phyloP scores from a whole-genome alignment of 1,140 invertebrate genomes.

The Conus ventricosus region DNA sequence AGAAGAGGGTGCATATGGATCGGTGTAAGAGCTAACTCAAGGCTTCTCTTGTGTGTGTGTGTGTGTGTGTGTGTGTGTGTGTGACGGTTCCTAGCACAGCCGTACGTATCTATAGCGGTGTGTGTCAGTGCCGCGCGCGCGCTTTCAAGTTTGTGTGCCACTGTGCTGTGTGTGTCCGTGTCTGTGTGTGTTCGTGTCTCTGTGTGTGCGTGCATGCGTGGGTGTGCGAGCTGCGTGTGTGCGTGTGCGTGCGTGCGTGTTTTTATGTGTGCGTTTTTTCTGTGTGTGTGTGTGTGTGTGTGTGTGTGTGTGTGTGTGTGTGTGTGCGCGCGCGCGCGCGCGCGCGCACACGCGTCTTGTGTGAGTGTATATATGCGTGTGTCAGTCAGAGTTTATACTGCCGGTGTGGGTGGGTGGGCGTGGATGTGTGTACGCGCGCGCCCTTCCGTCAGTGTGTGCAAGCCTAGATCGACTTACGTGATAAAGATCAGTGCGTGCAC shows the following conservation, averaged over 20 bases:
- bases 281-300: slow-evolving; percentile 5
- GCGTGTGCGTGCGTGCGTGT: neutral
- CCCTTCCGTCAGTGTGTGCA: neutral
- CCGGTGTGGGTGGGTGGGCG: neutral
- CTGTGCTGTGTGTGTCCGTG: neutral
- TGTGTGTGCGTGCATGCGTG: neutral
- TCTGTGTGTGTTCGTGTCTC: neutral
- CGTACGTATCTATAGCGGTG: no score
- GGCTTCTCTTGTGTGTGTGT: no score
- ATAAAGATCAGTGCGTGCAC: no score
- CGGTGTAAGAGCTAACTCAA: no score
- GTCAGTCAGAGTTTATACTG: neutral
- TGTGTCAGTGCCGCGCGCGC: no score
- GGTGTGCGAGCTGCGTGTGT: no score
- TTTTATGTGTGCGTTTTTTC: neutral
- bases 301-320: neutral
- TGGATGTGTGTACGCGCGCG: no score
- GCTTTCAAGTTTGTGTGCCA: no score
- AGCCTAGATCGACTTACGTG: no score
- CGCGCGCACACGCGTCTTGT: neutral
- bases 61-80: no score
- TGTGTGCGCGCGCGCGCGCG: neutral
- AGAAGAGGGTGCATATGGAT: neutral
- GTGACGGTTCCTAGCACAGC: no score
- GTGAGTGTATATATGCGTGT: neutral